Evolutionary conservation across 2,888 invertebrate species (phyloP), one percentile per base, ranked within the genome.

Genomic region (Pegoplata infirma): DNA sequence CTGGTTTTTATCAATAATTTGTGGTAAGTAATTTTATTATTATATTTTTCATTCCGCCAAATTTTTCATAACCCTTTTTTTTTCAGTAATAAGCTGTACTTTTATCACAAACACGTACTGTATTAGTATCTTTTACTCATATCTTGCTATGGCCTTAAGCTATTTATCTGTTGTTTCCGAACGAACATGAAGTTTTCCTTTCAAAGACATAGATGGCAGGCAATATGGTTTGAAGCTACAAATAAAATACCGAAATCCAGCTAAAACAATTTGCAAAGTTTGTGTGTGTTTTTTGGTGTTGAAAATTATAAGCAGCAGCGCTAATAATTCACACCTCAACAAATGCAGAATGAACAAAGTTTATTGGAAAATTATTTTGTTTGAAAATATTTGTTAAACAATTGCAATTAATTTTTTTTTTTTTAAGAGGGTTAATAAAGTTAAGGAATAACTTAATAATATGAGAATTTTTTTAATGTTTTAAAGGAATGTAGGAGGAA

Each of bases 311-410:
- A 69, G 51, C 53, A 66, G 14, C 58, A 68, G 64, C 77, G 68
- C 71, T 56, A 79, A 79, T 79, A 79, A 75, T 79, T 79, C 75
- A 79, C 79, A 79, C 79, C 79, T 79, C 79, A 79, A 72, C 75
- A 79, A 71, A 36, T 75, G 56, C 69, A 58, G 5, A 66, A 64
- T 0, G 14, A 17, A 14, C 40, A 36, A 63, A 47, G 49, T 63
- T 63, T 28, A 63, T 63, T 63, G 49, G 49, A 28, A 63, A 36
- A 51, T 51, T 32, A 63, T 63, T 63, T 12, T 49, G 21, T 47
- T 14, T 47, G 44, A 56, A 75, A 79, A 58, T 79, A 68, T 79
- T 79, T 79, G 19, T 10, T 36, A 72, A 79, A 75, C 79, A 79
- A 75, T 75, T 75, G 71, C 79, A 75, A 79, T 79, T 79, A 79